Evolutionary conservation across 2,113 vertebrate genomes (phyloP), one percentile per base, ranked within the genome.

Genomic region (Chascanopsetta lugubris): DNA sequence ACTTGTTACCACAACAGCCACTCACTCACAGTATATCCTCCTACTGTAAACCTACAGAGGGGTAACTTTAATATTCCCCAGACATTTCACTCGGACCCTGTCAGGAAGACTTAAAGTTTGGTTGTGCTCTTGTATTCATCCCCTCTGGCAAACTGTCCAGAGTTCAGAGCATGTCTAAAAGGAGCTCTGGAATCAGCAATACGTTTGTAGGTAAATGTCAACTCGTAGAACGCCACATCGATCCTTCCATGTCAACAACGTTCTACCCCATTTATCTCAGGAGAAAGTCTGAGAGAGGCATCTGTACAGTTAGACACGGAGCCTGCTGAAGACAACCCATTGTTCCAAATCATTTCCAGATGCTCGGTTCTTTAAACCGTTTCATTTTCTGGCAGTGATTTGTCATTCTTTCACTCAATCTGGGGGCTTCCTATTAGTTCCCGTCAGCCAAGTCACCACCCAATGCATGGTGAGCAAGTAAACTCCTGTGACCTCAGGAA

Each of bases 311-410:
- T 18, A 42, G 65, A 82, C 34, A 68, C 40, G 56, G 25, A 76
- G 62, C 45, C 64, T 34, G 60, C 68, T 73, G 62, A 79, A 84
- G 71, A 85, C 66, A 79, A 73, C 78, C 74, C 74, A 80, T 86
- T 71, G 82, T 85, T 79, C 77, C 46, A 67, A 77, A 89, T 48
- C 10, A 32, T 17, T 84, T 82, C 88, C 85, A 88, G 80, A 87
- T 84, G 84, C 55, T 80, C 32, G 2, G 34, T 22, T 32, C 47
- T 78, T 57, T 38, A 70, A 48, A 59, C 69, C 47, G 59, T 62
- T 82, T 77, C 77, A 76, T 80, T 85, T 72, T 80, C 67, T 84
- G 82, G 74, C 71, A 43, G 59, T 3, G 56, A 51, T 68, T 56
- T 72, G 65, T 78, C 79, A 86, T 89, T 84, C 80, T 75, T 85